These are phyloP conservation scores for Eulemur mongoz DNA, from an alignment of 2,797 vertebrate species.

Conservation along the genomic window DNA sequence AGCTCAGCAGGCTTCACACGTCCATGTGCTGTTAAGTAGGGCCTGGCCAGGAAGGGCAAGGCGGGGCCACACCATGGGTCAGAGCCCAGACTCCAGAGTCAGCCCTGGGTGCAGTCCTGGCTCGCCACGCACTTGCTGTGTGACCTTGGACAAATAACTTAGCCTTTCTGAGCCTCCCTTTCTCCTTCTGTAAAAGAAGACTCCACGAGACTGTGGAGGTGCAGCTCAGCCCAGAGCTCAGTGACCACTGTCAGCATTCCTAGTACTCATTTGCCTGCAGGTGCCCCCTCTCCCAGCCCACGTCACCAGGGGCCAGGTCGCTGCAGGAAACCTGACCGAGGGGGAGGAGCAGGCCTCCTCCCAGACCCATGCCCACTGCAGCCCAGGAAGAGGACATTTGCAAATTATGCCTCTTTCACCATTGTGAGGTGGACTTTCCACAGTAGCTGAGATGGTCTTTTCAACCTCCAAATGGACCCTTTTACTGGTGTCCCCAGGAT, in stretches of 20 bases:
- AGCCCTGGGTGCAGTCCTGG: background rate
- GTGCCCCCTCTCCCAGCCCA: accelerated
- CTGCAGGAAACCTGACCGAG: background rate
- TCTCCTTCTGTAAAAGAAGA: background rate
- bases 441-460: background rate
- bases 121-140: background rate
- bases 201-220: background rate
- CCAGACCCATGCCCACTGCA: background rate
- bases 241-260: accelerated
- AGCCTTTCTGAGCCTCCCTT: background rate
- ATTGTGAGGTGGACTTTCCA: background rate
- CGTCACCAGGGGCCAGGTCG: background rate
- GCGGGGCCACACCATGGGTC: accelerated
- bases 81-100: background rate
- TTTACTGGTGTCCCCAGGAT: background rate
- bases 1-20: background rate
- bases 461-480: background rate
- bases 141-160: background rate
- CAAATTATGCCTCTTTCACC: background rate
- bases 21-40: background rate
- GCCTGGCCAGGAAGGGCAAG: background rate
- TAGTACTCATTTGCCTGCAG: background rate
- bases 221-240: background rate
- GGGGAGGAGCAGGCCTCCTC: background rate
- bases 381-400: background rate